Percentiles rank a stretch among this genome's conserved stretches.
These are phyloP conservation scores for Teleopsis dalmanni DNA, from an alignment of 1,140 invertebrate species.

Conservation along the genomic window DNA sequence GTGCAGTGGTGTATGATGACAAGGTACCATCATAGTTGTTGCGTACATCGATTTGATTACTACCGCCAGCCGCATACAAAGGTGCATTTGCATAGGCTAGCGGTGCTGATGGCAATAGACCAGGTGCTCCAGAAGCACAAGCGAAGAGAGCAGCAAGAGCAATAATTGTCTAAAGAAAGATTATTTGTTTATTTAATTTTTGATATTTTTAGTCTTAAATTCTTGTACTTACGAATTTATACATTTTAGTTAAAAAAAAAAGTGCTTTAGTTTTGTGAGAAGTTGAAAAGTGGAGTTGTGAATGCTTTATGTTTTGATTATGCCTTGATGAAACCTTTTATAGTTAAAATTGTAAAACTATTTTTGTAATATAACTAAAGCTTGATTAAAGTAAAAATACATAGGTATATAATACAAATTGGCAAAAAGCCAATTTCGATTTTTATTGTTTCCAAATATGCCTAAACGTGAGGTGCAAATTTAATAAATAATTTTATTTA, in stretches of 20 bases:
- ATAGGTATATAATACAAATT: too few relatives aligned
- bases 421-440: too few relatives aligned
- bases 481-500: too few relatives aligned
- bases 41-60: constrained; percentile 36
- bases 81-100: constrained; percentile 40
- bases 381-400: too few relatives aligned
- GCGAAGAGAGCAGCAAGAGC: constrained; percentile 29
- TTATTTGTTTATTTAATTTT: not conserved
- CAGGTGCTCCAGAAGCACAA: constrained; percentile 28
- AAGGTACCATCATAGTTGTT: constrained; percentile 36
- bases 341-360: not conserved
- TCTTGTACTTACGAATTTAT: constrained; percentile 33
- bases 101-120: constrained; percentile 24
- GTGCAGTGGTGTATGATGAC: constrained; percentile 39
- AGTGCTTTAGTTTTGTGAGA: constrained; percentile 10
- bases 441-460: too few relatives aligned
- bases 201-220: not conserved
- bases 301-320: not conserved
- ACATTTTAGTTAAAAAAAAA: constrained; percentile 32
- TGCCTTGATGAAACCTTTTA: constrained; percentile 3
- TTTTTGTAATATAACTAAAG: too few relatives aligned
- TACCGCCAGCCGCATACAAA: constrained; percentile 35
- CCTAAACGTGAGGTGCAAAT: too few relatives aligned
- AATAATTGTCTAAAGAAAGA: constrained; percentile 10
- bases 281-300: constrained; percentile 4